Conservation (phyloP, 1,140 invertebrate genomes). For the Lucilia cuprina region DNA sequence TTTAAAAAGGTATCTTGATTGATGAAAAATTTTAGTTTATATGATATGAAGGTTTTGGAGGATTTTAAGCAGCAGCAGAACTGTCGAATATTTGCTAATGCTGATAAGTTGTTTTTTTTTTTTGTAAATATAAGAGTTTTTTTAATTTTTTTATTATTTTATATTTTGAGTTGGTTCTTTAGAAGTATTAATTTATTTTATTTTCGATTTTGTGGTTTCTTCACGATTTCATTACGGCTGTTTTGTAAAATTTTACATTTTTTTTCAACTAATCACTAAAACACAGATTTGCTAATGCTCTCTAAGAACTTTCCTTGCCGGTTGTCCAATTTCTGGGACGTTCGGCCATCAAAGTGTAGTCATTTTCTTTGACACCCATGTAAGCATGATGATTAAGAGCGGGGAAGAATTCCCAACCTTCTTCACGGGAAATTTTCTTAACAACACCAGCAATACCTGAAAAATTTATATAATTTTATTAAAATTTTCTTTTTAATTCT, state of each 20-base stretch:
- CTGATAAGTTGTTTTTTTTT: too few relatives aligned
- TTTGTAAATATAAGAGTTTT: too few relatives aligned
- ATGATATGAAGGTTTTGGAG: too few relatives aligned
- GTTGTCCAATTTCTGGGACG: constrained; percentile 53
- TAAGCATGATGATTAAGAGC: constrained; percentile 44
- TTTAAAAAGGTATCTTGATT: too few relatives aligned
- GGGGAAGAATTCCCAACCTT: constrained; percentile 66
- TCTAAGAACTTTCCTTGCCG: constrained; percentile 31
- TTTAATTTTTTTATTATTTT: background rate
- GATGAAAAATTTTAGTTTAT: too few relatives aligned
- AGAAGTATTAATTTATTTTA: background rate
- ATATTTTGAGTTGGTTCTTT: background rate
- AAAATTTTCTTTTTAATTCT: too few relatives aligned
- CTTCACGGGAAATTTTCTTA: constrained; percentile 67
- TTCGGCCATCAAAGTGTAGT: constrained; percentile 61
- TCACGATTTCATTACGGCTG: background rate
- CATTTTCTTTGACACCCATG: constrained; percentile 49
- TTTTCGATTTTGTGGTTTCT: background rate
- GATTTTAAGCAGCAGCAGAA: too few relatives aligned
- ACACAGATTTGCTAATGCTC: background rate
- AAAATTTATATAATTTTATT: too few relatives aligned
- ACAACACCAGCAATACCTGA: constrained; percentile 65
- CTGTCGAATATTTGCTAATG: too few relatives aligned
- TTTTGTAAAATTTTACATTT: constrained; percentile 7
- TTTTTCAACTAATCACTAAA: constrained; percentile 18